phyloP scores from a whole-genome alignment of 2,797 vertebrate genomes.

The Cynodonichthys magdalenae region DNA sequence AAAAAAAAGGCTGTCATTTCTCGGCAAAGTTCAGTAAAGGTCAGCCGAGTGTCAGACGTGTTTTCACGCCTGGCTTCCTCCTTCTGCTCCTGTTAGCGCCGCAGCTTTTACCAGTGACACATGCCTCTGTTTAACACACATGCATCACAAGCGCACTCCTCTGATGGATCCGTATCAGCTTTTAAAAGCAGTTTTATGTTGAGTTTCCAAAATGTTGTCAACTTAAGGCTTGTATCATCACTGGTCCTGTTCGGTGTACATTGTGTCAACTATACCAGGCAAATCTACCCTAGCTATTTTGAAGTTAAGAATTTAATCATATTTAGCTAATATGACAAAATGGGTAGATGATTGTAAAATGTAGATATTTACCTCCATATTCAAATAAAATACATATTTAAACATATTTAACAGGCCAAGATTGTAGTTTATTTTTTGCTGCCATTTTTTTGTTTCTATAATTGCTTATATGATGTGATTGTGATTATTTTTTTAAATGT shows the following conservation, averaged over 20 bases:
- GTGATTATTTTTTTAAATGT: too few relatives aligned
- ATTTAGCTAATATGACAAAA: too few relatives aligned
- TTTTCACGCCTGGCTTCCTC: conserved; percentile 76
- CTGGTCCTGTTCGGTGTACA: conserved; percentile 2
- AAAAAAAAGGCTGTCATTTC: conserved; percentile 43
- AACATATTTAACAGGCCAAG: too few relatives aligned
- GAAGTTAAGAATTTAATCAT: too few relatives aligned
- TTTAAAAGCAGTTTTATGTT: conserved; percentile 1
- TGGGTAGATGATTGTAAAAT: too few relatives aligned
- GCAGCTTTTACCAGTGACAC: conserved; percentile 60
- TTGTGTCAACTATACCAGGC: background rate
- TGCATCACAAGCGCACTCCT: conserved; percentile 14
- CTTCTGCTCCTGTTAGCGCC: conserved; percentile 59
- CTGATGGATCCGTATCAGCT: conserved; percentile 23
- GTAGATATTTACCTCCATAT: too few relatives aligned
- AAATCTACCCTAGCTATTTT: too few relatives aligned
- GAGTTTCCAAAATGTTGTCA: conserved; percentile 4
- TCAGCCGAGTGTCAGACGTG: conserved; percentile 66
- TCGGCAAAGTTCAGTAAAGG: conserved; percentile 68
- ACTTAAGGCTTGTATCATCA: conserved; percentile 1
- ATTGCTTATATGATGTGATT: too few relatives aligned
- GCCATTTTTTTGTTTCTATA: too few relatives aligned
- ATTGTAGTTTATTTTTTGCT: too few relatives aligned
- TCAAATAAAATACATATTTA: too few relatives aligned
- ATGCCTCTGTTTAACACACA: conserved; percentile 55